Evolutionary conservation across 2,888 invertebrate genomes (phyloP).

Genomic region (Ditula angustiorana): DNA sequence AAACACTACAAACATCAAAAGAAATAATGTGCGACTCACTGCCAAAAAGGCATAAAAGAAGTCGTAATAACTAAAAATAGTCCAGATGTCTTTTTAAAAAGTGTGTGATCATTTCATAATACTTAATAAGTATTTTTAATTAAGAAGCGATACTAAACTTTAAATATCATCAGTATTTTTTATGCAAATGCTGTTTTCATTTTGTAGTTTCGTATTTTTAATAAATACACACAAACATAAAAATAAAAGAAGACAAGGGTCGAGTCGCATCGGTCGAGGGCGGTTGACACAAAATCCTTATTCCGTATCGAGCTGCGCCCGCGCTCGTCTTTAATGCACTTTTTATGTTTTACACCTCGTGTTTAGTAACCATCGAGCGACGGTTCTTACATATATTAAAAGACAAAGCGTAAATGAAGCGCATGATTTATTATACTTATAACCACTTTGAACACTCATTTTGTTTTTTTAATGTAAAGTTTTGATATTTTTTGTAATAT

Average conservation of each 20-base stretch:
- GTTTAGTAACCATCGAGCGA: conserved; percentile 35
- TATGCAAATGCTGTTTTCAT: neutral
- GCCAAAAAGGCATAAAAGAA: too few relatives aligned
- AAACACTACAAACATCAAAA: too few relatives aligned
- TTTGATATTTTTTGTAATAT: neutral
- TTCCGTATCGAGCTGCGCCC: conserved; percentile 59
- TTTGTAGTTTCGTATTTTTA: neutral
- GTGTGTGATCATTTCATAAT: too few relatives aligned
- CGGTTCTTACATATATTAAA: conserved; percentile 32
- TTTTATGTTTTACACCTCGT: conserved; percentile 40
- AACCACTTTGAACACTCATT: neutral
- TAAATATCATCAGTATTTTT: neutral
- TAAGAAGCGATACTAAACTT: too few relatives aligned
- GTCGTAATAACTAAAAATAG: too few relatives aligned
- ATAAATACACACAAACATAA: neutral
- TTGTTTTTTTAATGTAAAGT: neutral
- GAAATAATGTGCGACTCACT: too few relatives aligned
- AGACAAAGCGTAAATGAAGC: conserved; percentile 27
- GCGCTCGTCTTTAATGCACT: conserved; percentile 43
- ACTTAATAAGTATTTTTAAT: too few relatives aligned
- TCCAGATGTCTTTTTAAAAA: too few relatives aligned
- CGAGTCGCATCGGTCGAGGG: conserved; percentile 44
- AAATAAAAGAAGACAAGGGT: neutral
- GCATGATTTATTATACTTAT: conserved; percentile 27
- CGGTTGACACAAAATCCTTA: conserved; percentile 59